Evolutionary conservation across 2,888 invertebrate genomes (phyloP), one percentile per base, ranked within the genome.

Genomic region (Orthosia incerta): DNA sequence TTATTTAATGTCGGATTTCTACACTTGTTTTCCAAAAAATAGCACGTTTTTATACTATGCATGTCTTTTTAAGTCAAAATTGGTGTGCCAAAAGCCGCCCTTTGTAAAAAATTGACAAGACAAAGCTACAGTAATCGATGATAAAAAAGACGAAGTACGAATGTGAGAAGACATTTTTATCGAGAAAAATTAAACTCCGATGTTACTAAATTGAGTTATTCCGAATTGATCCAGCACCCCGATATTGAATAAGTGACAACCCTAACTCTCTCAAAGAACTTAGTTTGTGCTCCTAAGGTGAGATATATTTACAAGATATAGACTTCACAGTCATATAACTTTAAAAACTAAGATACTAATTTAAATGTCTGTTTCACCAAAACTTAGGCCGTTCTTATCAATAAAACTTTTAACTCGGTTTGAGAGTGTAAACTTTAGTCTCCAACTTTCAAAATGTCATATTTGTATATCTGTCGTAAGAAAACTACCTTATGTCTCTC

Each of bases 341-440:
- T 66, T 23, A 53, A 55, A 56, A 66, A 63, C 56, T 80, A 62
- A 56, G 31, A 61, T 63, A 57, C 64, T 51, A 77, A 20, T 55
- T 62, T n/a, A 46, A 61, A 71, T 80, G 65, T 82, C 80, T 80
- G 78, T 62, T 77, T 55, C 78, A 77, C 50, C 20, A 45, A 71
- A 76, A 81, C 57, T 70, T 59, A 45, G 16, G 16, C 57, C 53
- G 66, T 70, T 69, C 45, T 65, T 65, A 69, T 62, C 26, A 48
- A 53, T 69, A 15, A 62, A 62, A 69, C 68, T 56, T 66, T 23
- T 12, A 69, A 62, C 48, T 70, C 50, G n/a, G 75, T 70, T 67
- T 55, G 3, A 48, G 23, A 55, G 5, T 46, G 56, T 12, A 16
- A 55, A 53, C 51, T 63, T 60, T 39, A 23, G n/a, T 39, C 15